A percentile compares a stretch with the other conserved stretches of the same genome.
phyloP scores from a whole-genome alignment of 2,113 vertebrate genomes.

The Dendrocopos noguchii region DNA sequence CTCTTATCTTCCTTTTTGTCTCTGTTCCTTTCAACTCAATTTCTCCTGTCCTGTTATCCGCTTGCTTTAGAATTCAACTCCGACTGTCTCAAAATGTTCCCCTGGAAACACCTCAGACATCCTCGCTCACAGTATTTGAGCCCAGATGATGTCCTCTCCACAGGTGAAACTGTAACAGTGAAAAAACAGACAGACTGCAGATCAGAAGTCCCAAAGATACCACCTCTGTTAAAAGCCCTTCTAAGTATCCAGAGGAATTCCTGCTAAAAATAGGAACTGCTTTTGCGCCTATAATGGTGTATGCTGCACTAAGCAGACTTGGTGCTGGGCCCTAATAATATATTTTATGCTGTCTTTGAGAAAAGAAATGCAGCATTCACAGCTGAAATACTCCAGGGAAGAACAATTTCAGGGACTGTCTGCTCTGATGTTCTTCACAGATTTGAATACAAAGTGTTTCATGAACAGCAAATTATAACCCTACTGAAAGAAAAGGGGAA shows the following conservation, averaged over 20 bases:
- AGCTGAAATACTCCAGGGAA: not conserved
- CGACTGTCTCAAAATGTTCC: not conserved
- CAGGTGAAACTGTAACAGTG: not conserved
- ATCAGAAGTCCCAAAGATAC: not conserved
- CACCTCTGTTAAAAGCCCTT: not conserved
- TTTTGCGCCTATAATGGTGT: not conserved
- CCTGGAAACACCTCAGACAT: not conserved
- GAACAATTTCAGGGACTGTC: not conserved
- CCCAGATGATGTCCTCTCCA: not conserved
- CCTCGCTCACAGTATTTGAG: not conserved
- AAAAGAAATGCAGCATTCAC: not conserved
- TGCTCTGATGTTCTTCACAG: not conserved
- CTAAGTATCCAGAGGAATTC: not conserved
- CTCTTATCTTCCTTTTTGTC: not conserved
- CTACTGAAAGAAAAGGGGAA: not conserved
- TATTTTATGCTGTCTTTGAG: not conserved
- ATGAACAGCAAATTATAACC: not conserved
- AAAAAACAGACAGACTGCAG: not conserved
- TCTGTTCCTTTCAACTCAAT: not conserved
- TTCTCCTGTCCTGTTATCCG: not conserved
- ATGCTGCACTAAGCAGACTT: not conserved
- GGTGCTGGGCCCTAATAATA: not conserved
- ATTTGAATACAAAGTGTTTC: not conserved
- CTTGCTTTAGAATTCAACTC: not conserved
- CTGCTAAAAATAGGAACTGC: not conserved